phyloP scores from a whole-genome alignment of 2,888 invertebrate genomes.

The Toxonevra muliebris region DNA sequence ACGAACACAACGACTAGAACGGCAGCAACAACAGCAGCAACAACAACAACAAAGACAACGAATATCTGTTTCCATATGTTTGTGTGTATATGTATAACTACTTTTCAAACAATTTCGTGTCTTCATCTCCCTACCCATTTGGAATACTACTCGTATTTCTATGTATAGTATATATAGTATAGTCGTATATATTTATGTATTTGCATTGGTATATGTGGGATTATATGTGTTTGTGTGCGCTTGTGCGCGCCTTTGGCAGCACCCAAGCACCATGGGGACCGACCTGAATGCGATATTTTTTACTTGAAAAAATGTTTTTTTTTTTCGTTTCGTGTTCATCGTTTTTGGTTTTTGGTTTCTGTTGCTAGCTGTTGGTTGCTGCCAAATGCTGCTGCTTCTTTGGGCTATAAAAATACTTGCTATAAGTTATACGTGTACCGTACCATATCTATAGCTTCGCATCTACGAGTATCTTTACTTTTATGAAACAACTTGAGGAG shows the following conservation, averaged over 20 bases:
- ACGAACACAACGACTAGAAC: background rate
- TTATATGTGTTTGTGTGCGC: background rate
- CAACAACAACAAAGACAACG: constrained; percentile 8
- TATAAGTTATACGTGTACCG: background rate
- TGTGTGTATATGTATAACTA: constrained; percentile 29
- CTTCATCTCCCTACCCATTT: no score
- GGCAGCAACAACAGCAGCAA: constrained; percentile 12
- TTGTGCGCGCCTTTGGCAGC: constrained; percentile 5
- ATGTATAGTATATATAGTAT: no score
- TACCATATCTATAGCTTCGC: background rate
- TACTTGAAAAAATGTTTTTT: background rate
- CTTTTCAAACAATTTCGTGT: constrained; percentile 8
- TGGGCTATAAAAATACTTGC: background rate
- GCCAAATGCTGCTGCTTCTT: background rate
- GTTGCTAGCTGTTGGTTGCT: constrained; percentile 6
- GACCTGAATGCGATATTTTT: background rate
- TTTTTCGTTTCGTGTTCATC: background rate
- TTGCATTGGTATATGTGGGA: background rate
- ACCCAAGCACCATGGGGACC: constrained; percentile 6
- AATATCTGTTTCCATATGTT: background rate
- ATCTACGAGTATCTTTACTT: background rate
- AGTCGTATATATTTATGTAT: background rate
- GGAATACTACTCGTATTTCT: no score
- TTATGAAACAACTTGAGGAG: constrained; percentile 2
- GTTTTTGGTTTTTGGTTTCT: background rate